Evolutionary conservation across 2,888 invertebrate species (phyloP).

Genomic region (Carpatolechia fugitivella): DNA sequence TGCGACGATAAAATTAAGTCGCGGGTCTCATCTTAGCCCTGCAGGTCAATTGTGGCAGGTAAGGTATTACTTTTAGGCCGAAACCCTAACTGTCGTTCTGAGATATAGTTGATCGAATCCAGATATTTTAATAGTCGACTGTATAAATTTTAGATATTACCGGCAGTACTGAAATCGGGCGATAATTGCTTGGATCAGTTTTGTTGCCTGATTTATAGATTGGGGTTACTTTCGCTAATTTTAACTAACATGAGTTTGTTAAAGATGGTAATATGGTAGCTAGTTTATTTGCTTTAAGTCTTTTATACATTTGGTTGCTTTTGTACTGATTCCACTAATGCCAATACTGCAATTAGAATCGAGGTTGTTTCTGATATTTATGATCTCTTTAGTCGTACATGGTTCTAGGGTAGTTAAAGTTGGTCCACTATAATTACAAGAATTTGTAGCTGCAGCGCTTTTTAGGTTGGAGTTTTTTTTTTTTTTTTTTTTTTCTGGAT

Average conservation of each 20-base stretch:
- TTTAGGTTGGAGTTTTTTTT: no score
- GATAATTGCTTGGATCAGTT: slow-evolving; percentile 3
- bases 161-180: slow-evolving; percentile 1
- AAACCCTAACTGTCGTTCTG: no score
- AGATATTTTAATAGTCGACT: neutral
- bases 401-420: slow-evolving; percentile 1
- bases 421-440: no score
- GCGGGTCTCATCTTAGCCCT: no score
- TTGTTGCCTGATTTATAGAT: slow-evolving; percentile 14
- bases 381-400: slow-evolving; percentile 1
- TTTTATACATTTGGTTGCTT: slow-evolving; percentile 13
- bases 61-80: no score
- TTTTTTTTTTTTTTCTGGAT: no score
- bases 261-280: slow-evolving; percentile 1
- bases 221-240: slow-evolving; percentile 15
- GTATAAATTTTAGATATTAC: slow-evolving; percentile 1
- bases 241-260: slow-evolving; percentile 9
- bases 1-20: no score
- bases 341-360: slow-evolving; percentile 9
- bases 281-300: neutral
- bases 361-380: neutral
- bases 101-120: neutral
- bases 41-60: no score
- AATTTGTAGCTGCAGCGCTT: no score
- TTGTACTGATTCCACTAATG: slow-evolving; percentile 10